phyloP scores from a whole-genome alignment of 2,888 invertebrate species.

The Mesodorylaimus sp. region DNA sequence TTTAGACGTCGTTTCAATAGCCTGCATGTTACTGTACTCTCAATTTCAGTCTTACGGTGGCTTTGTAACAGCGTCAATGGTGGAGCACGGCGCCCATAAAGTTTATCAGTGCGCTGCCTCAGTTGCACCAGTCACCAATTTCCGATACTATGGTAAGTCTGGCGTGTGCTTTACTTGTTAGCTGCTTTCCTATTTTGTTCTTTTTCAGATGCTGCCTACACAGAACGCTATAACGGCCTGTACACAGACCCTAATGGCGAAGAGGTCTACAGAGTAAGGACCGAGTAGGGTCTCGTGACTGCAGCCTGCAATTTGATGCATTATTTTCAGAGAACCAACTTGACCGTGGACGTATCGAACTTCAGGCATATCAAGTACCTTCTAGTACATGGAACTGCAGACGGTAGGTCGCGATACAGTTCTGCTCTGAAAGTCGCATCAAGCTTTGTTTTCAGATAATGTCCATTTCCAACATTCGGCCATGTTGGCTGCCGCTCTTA shows the following conservation, averaged over 20 bases:
- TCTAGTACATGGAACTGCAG: slow-evolving; percentile 79
- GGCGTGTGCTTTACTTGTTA: too few species aligned
- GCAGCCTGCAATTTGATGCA: too few species aligned
- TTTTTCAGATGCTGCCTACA: slow-evolving; percentile 87
- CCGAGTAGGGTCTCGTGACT: too few species aligned
- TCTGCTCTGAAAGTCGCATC: too few species aligned
- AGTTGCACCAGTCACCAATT: background rate
- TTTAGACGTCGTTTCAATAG: background rate
- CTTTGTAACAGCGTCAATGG: background rate
- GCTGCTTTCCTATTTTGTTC: too few species aligned
- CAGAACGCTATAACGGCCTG: slow-evolving; percentile 83
- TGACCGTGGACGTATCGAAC: slow-evolving; percentile 63
- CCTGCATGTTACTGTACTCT: background rate
- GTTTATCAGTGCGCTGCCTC: background rate
- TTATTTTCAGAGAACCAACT: slow-evolving; percentile 46
- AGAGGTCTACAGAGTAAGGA: too few species aligned
- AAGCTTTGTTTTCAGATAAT: slow-evolving; percentile 47
- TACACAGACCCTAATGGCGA: too few species aligned
- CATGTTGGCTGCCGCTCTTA: slow-evolving; percentile 64
- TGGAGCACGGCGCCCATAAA: background rate
- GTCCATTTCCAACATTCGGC: slow-evolving; percentile 89
- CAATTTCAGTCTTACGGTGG: background rate
- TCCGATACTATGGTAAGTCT: too few species aligned
- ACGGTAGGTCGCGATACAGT: too few species aligned
- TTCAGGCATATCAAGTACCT: slow-evolving; percentile 73